Percentiles rank a stretch among this genome's conserved stretches.
Evolutionary conservation across 2,888 invertebrate species (phyloP).

Genomic region (Muschampia plurimacula): DNA sequence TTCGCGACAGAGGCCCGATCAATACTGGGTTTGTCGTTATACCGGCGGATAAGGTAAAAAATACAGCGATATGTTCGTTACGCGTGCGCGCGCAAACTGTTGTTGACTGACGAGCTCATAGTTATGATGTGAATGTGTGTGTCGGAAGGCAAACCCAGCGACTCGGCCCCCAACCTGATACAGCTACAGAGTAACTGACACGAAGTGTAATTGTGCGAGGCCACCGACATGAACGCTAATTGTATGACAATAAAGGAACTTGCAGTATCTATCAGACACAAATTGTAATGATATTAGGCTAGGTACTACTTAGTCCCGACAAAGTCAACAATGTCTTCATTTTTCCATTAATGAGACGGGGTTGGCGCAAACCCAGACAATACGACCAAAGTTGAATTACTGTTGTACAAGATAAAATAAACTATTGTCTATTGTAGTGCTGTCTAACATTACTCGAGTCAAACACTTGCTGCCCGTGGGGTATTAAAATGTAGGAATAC

Average conservation of each 20-base stretch:
- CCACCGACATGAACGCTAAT: conserved; percentile 45
- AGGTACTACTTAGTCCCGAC: too few relatives aligned
- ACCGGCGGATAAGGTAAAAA: conserved; percentile 74
- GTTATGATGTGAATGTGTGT: conserved; percentile 56
- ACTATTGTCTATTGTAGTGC: too few relatives aligned
- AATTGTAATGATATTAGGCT: not conserved
- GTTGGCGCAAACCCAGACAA: too few relatives aligned
- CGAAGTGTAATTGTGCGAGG: conserved; percentile 48
- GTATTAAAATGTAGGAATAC: too few relatives aligned
- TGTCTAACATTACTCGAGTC: too few relatives aligned
- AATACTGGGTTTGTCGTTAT: conserved; percentile 69
- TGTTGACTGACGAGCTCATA: conserved; percentile 75
- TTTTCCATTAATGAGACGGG: too few relatives aligned
- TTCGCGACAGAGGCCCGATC: conserved; percentile 77
- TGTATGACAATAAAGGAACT: conserved; percentile 39
- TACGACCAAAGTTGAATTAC: too few relatives aligned
- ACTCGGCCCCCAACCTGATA: conserved; percentile 46
- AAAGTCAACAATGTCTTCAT: not conserved
- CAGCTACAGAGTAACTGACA: conserved; percentile 41
- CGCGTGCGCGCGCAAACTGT: conserved; percentile 79
- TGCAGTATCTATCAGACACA: not conserved
- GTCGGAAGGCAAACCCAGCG: conserved; percentile 54
- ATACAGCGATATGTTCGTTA: conserved; percentile 62
- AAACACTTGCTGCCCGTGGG: too few relatives aligned
- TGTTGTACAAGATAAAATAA: too few relatives aligned